Evolutionary conservation across 1,140 invertebrate species (phyloP).

Genomic region (Diuraphis noxia): DNA sequence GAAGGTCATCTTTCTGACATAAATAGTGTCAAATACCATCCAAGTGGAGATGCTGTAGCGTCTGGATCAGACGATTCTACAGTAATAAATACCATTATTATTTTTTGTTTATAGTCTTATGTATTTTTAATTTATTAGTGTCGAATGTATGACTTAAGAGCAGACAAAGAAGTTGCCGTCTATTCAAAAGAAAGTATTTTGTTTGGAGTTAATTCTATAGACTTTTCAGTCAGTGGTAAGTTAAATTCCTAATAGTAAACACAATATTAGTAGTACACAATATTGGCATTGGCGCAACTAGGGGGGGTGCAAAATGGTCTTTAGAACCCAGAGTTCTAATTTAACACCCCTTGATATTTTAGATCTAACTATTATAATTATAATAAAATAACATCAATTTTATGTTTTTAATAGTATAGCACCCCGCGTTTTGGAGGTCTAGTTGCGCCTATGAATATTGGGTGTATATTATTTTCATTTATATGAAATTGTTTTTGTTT

Average conservation of each 20-base stretch:
- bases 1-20: constrained; percentile 98
- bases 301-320: too few species aligned
- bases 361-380: too few species aligned
- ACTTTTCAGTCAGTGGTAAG: constrained; percentile 93
- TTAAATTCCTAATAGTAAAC: not conserved
- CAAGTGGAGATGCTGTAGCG: constrained; percentile 97
- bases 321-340: too few species aligned
- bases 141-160: constrained; percentile 95
- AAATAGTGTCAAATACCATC: constrained; percentile 97
- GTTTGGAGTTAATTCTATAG: constrained; percentile 97
- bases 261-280: not conserved
- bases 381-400: too few species aligned
- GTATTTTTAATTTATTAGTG: constrained; percentile 66
- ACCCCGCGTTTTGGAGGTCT: too few species aligned
- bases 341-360: too few species aligned
- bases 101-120: not conserved
- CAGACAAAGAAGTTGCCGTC: constrained; percentile 95
- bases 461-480: too few species aligned
- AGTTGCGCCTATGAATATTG: too few species aligned
- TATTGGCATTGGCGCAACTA: too few species aligned
- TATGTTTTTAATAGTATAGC: too few species aligned
- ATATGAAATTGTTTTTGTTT: too few species aligned
- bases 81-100: constrained; percentile 62
- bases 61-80: constrained; percentile 98
- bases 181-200: constrained; percentile 98